Base-by-base conservation (phyloP, 2,797 vertebrate genomes). In the Pteronotus mesoamericanus region DNA sequence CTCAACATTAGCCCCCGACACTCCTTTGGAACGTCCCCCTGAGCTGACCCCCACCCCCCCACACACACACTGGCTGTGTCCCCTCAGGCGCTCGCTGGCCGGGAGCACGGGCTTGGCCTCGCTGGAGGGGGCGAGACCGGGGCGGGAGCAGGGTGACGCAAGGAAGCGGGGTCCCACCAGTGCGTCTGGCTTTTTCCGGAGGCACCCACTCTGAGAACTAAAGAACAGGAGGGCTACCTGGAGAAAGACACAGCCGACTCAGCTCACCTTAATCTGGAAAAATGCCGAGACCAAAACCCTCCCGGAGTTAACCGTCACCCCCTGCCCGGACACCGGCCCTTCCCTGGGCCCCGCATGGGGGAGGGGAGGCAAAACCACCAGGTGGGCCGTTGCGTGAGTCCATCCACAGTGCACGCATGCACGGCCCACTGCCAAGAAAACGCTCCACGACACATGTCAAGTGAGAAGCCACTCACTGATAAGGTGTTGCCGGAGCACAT, bases 291-390 rank as follows among this genome's bases (percentile, higher is more conserved):
- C 4, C 29, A 19, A 37, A 53, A 19, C 22, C 18, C 8, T 21
- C 15, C 18, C 2, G 6, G 22, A 46, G 32, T 29, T 42, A 42
- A 5, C 0, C 0, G 32, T 32, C 32, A n/a, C n/a, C n/a, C n/a
- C n/a, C n/a, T n/a, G 32, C 55, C 55, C 26, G 0, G 34, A 34
- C n/a, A 4, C 15, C 0, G 3, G 9, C 15, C 1, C 39, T 22
- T 29, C n/a, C n/a, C 39, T 39, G 46, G 18, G 39, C 32, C 26
- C 59, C 2, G 26, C 2, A 26, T 61, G 59, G 48, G 21, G 39
- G 32, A 71, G 83, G 24, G 37, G 9, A 24, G 42, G 51, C 48
- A n/a, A 0, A 9, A 24, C 9, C 26, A 9, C 32, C 9, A 2
- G 18, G 21, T 1, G 21, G 34, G 18, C 2, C 2, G 0, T 32